Percentiles rank a stretch among this genome's conserved stretches.
These are phyloP conservation scores for Pogonus chalceus DNA, from an alignment of 1,140 invertebrate species.

Conservation along the genomic window DNA sequence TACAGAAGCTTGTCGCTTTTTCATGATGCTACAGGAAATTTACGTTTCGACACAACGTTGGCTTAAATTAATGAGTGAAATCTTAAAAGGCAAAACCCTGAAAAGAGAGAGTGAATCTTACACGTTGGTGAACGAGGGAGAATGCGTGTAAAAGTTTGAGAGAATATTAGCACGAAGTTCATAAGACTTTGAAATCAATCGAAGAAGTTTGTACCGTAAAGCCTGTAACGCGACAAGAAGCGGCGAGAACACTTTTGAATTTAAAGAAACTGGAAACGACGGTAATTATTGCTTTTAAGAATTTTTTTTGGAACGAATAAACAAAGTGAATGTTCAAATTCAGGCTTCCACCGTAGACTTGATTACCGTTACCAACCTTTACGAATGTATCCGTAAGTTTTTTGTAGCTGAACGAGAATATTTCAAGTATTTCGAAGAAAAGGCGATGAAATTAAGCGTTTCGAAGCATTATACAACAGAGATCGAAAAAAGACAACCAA, in stretches of 20 bases:
- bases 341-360: constrained; percentile 18
- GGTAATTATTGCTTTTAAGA: constrained; percentile 17
- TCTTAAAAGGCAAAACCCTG: constrained; percentile 19
- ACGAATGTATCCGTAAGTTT: constrained; percentile 16
- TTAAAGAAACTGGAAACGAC: constrained; percentile 23
- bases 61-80: constrained; percentile 20
- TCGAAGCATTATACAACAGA: no score
- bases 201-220: constrained; percentile 20
- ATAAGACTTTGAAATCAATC: constrained; percentile 20
- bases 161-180: constrained; percentile 20
- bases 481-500: constrained; percentile 13
- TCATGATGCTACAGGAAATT: constrained; percentile 14
- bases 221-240: constrained; percentile 19
- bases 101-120: constrained; percentile 21
- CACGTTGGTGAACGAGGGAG: constrained; percentile 22
- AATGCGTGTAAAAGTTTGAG: constrained; percentile 20
- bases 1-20: constrained; percentile 14
- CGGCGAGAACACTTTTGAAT: constrained; percentile 14
- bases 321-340: constrained; percentile 21
- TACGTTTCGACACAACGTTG: constrained; percentile 19
- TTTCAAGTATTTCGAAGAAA: constrained; percentile 18
- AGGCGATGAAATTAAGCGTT: no score
- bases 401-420: constrained; percentile 16
- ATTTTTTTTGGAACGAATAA: constrained; percentile 17
- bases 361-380: constrained; percentile 18